Conservation (phyloP, 2,888 invertebrate genomes). For the Cheilosia vernalis region DNA sequence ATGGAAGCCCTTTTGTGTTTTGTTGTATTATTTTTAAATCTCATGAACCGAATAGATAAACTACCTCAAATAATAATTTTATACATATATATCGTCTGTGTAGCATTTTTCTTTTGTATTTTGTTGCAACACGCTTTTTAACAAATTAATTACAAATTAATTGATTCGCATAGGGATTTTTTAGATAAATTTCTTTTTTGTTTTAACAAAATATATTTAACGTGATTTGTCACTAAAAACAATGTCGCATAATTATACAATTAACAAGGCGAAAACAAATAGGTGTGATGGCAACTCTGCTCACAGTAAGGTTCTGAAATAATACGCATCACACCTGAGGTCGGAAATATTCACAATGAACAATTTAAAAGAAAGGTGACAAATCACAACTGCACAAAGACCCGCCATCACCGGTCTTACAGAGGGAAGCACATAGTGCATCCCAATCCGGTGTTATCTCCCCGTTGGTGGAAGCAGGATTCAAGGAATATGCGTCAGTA, state of each 20-base stretch:
- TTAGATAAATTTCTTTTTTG: constrained; percentile 48
- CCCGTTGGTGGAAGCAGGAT: constrained; percentile 60
- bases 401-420: constrained; percentile 89
- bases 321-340: background rate
- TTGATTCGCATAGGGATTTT: constrained; percentile 83
- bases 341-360: constrained; percentile 10
- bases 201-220: constrained; percentile 34
- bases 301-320: background rate
- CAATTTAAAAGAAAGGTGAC: constrained; percentile 84
- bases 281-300: constrained; percentile 18
- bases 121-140: constrained; percentile 74
- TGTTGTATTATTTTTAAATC: constrained; percentile 77
- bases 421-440: constrained; percentile 87
- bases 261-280: constrained; percentile 23
- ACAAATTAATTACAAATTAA: constrained; percentile 83
- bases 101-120: constrained; percentile 21
- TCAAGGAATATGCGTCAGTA: constrained; percentile 5
- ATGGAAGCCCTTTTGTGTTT: constrained; percentile 83
- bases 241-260: constrained; percentile 5
- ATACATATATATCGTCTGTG: constrained; percentile 58
- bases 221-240: constrained; percentile 60
- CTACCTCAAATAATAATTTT: constrained; percentile 57
- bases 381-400: constrained; percentile 90
- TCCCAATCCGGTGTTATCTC: constrained; percentile 85
- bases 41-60: constrained; percentile 59